Conservation (phyloP, 2,113 vertebrate genomes). For the Triplophysa rosa region DNA sequence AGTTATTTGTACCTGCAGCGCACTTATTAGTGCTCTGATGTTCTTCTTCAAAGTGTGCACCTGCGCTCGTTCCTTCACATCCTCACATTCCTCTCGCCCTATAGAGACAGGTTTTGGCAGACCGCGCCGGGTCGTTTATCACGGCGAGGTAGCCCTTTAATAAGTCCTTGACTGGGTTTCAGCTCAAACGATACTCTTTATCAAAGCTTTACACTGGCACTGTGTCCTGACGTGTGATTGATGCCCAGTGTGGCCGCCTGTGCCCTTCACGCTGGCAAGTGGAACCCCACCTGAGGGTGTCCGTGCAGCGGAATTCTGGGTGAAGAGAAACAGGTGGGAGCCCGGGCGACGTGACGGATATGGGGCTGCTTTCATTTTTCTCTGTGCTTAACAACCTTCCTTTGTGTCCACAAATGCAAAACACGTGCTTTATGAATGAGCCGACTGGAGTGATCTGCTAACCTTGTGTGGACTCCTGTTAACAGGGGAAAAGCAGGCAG, state of each 20-base stretch:
- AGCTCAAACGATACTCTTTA: slow-evolving; percentile 72
- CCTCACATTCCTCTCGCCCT: slow-evolving; percentile 55
- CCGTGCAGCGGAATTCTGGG: slow-evolving; percentile 6
- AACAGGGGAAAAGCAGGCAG: slow-evolving; percentile 52
- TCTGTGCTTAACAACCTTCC: slow-evolving; percentile 44
- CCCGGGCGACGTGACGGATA: slow-evolving; percentile 50
- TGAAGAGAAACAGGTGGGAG: slow-evolving; percentile 8
- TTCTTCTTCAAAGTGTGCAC: slow-evolving; percentile 15
- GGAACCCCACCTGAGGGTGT: slow-evolving; percentile 51
- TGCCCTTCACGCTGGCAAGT: slow-evolving; percentile 67
- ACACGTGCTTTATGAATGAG: slow-evolving; percentile 57
- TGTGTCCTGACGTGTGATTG: slow-evolving; percentile 67
- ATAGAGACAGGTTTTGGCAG: slow-evolving; percentile 53
- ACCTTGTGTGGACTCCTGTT: slow-evolving; percentile 60
- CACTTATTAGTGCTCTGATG: background rate
- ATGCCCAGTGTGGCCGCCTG: slow-evolving; percentile 58
- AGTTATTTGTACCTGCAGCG: background rate
- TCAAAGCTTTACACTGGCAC: slow-evolving; percentile 74
- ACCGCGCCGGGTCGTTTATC: slow-evolving; percentile 64
- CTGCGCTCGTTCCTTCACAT: slow-evolving; percentile 40
- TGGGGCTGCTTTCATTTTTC: slow-evolving; percentile 49
- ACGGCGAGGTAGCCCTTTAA: slow-evolving; percentile 68
- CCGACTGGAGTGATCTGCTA: slow-evolving; percentile 60
- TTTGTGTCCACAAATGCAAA: slow-evolving; percentile 56
- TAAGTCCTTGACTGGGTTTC: slow-evolving; percentile 76